These are phyloP conservation scores for Eugnorisma glareosa DNA, from an alignment of 2,888 invertebrate species.

Conservation along the genomic window DNA sequence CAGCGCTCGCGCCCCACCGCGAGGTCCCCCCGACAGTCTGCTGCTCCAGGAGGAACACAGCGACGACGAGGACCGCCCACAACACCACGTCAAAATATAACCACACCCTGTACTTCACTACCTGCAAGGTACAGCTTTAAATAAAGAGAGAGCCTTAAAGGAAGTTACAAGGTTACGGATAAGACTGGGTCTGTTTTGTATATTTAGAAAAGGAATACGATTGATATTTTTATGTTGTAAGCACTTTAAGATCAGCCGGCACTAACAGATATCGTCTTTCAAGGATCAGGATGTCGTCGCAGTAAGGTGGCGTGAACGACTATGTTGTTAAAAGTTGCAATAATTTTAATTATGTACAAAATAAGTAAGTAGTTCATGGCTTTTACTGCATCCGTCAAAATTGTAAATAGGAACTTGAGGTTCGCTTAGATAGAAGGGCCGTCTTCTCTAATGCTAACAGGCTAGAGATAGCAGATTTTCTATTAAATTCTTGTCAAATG, in stretches of 20 bases:
- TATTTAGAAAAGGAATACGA: constrained; percentile 76
- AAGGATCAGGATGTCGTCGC: constrained; percentile 32
- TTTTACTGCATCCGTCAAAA: constrained; percentile 42
- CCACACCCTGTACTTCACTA: constrained; percentile 50
- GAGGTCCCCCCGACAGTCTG: constrained; percentile 90
- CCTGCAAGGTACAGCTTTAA: constrained; percentile 57
- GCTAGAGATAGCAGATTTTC: constrained; percentile 17
- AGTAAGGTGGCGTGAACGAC: constrained; percentile 19
- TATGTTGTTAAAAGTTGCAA: constrained; percentile 50
- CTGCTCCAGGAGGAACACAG: constrained; percentile 92
- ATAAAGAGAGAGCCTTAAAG: constrained; percentile 71
- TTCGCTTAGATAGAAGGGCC: constrained; percentile 13
- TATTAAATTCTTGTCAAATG: constrained; percentile 19
- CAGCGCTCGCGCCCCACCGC: constrained; percentile 82
- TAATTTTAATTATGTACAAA: constrained; percentile 52
- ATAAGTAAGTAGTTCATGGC: constrained; percentile 42
- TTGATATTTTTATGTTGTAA: constrained; percentile 70
- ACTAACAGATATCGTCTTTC: constrained; percentile 41
- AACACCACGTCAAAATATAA: constrained; percentile 76
- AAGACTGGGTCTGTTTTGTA: constrained; percentile 86
- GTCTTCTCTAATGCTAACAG: constrained; percentile 22
- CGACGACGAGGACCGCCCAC: constrained; percentile 91
- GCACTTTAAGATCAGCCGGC: constrained; percentile 49
- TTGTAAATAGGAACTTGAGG: constrained; percentile 31
- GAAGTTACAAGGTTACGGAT: constrained; percentile 82